phyloP scores from a whole-genome alignment of 2,113 vertebrate genomes.

The Rhinoderma darwinii region DNA sequence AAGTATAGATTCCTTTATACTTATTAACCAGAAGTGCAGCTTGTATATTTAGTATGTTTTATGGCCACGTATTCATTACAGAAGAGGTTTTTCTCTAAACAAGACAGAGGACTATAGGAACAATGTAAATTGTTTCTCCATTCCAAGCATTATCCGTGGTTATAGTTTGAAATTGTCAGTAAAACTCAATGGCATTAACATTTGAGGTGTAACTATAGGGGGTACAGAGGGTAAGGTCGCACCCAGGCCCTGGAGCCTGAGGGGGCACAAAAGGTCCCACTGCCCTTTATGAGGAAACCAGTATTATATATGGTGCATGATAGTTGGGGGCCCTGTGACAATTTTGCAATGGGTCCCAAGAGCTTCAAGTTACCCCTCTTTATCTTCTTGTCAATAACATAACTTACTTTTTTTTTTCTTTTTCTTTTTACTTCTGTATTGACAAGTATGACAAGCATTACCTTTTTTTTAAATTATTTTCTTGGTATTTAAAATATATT shows the following conservation, averaged over 20 bases:
- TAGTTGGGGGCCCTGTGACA: neutral
- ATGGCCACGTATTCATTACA: neutral
- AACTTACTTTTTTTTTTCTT: too few relatives aligned
- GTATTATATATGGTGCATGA: neutral
- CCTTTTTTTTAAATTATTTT: too few relatives aligned
- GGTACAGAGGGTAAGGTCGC: neutral
- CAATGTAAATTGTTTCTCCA: neutral
- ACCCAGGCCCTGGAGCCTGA: neutral
- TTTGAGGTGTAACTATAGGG: neutral
- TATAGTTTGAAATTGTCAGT: neutral
- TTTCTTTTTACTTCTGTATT: too few relatives aligned
- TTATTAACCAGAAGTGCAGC: neutral
- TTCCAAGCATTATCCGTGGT: neutral
- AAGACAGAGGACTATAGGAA: neutral
- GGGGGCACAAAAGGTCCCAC: neutral
- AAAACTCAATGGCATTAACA: neutral
- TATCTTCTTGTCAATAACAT: neutral
- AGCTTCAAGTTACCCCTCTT: too few relatives aligned
- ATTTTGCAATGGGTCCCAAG: too few relatives aligned
- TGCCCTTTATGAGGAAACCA: neutral
- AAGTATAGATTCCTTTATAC: neutral
- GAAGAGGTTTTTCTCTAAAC: neutral
- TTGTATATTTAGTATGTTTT: neutral
- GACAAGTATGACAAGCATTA: too few relatives aligned
- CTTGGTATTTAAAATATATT: too few relatives aligned